Percentiles rank a stretch among this genome's conserved stretches.
Conservation (phyloP, 2,113 vertebrate genomes). For the Prochilodus magdalenae region DNA sequence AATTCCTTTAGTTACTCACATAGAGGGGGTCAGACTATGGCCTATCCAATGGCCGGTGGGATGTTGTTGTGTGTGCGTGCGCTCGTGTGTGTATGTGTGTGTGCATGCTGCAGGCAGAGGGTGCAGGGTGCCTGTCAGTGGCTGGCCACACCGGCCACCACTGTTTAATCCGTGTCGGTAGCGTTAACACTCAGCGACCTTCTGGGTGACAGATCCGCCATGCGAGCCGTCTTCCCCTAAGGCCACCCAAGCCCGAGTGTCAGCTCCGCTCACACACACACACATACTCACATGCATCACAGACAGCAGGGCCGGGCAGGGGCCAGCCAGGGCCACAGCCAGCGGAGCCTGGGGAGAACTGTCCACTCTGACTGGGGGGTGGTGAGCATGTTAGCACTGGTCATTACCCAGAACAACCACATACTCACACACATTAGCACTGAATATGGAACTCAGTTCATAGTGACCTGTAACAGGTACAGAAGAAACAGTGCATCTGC, state of each 20-base stretch:
- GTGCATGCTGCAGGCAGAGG: conserved; percentile 27
- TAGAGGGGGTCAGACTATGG: background rate
- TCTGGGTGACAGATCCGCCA: conserved; percentile 92
- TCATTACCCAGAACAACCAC: conserved; percentile 58
- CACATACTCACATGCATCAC: conserved; percentile 34
- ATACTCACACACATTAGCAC: conserved; percentile 51
- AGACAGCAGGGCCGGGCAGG: conserved; percentile 27
- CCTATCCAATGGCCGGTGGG: conserved; percentile 2
- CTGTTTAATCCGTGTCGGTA: conserved; percentile 92
- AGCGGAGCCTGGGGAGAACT: conserved; percentile 70
- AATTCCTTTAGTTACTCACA: background rate
- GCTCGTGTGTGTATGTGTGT: background rate
- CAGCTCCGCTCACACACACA: conserved; percentile 72
- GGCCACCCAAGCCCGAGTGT: conserved; percentile 60
- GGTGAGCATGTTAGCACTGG: conserved; percentile 63
- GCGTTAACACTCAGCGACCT: conserved; percentile 93
- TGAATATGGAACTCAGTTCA: conserved; percentile 63
- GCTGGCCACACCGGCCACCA: conserved; percentile 83
- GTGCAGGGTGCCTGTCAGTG: conserved; percentile 81
- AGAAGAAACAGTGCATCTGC: conserved; percentile 21
- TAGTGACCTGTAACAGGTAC: conserved; percentile 44
- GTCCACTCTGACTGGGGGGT: conserved; percentile 70
- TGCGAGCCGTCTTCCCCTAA: conserved; percentile 77
- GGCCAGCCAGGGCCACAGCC: conserved; percentile 66
- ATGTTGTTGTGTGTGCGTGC: conserved; percentile 11